Base-by-base conservation (phyloP, 1,140 invertebrate genomes). In the Pantala flavescens region DNA sequence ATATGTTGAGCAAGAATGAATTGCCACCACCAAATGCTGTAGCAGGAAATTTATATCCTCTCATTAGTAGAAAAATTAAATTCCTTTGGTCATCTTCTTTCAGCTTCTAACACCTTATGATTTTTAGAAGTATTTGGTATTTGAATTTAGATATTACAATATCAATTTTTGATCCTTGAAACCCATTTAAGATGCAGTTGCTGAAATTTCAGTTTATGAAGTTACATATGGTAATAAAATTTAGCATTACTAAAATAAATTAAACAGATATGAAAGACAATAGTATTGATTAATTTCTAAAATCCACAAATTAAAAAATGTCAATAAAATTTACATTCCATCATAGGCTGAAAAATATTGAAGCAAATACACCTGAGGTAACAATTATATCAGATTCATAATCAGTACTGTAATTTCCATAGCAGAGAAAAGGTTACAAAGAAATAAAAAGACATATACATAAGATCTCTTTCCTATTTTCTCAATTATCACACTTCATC, bases 71-170 rank as follows among this genome's bases (percentile, higher is more conserved):
- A 63, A 63, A 63, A 63, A 63, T 19, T 63, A 63, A 1, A 19
- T 63, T 63, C 49, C 49, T 63, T 63, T 63, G 49, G 49, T 63
- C 49, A 63, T 63, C n/a, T 63, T 63, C 49, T 63, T 21, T 63
- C n/a, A 63, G n/a, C 14, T 63, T 63, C n/a, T 63, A 21, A 63
- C 16, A 19, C 49, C 14, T 63, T 14, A 63, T 16, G 14, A 63
- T 16, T 63, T 63, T 63, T 63, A 19, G 12, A 63, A 63, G 49
- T 19, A 63, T 63, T 21, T 16, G n/a, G 14, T 19, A 63, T 21
- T 21, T 63, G 16, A 63, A 19, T 19, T 21, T 63, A 63, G 14
- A 63, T 63, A 3, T 19, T 63, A 5, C 49, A 63, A 36, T 36
- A 16, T 63, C 14, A 63, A 63, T 63, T 63, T 14, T 7, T 63